Base-by-base conservation (phyloP, 2,113 vertebrate species). In the Pomatorhinus ruficollis region DNA sequence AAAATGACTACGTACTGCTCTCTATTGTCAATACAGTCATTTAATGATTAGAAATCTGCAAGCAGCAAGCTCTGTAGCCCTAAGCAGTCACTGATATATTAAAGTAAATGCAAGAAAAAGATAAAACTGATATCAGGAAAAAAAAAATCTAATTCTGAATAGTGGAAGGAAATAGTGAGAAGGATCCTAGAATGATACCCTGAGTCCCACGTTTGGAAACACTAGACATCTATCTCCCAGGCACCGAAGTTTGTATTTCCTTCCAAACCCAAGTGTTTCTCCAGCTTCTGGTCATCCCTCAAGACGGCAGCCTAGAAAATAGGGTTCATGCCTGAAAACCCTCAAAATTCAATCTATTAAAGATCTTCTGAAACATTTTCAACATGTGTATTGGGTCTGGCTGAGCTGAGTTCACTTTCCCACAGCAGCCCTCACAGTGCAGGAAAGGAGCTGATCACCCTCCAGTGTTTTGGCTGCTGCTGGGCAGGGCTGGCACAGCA, bases 381-480 rank as follows among this genome's bases (percentile, higher is more conserved):
- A 2, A 40, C 1, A 2, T 15, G 4, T 25, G 0, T 10, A 4
- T 11, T 25, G 8, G 10, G 2, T 49, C 50, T 25, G 50, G 30
- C 1, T 40, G 42, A 49, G 35, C n/a, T 20, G 60, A 49, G 35
- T 2, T 57, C 6, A 5, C 13, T 49, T n/a, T 40, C 42, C 52
- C 57, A 1, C 15, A 40, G 20, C 52, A 65, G 42, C 24, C 24
- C 42, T 49, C 10, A 0, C 20, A 30, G 42, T 3, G 52, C 52
- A 56, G 50, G 23, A 10, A 15, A 21, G 70, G 83, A 49, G 60
- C 0, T 57, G 52, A 11, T 5, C 7, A 35, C 71, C 14, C 44
- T 19, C 3, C 61, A 9, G 60, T 1, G 30, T 2, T 82, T 10
- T n/a, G 50, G 50, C 60, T 56, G 70, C 50, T 74, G 69, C n/a